Percentiles rank a stretch among this genome's conserved stretches.
Conservation (phyloP, 2,113 vertebrate genomes). For the Microtus oregoni region DNA sequence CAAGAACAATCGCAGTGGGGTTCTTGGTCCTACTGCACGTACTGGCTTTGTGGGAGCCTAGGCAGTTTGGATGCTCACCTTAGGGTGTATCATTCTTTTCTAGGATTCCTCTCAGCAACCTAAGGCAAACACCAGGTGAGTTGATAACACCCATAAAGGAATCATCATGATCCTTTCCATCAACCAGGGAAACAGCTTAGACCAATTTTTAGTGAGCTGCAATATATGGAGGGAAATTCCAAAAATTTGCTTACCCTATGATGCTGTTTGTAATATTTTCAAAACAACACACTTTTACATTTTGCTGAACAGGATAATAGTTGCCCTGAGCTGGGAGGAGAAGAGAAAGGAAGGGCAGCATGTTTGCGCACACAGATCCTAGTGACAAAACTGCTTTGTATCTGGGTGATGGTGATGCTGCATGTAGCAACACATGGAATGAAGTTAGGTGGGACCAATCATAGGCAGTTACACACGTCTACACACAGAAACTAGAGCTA, state of each 20-base stretch:
- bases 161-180: neutral
- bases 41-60: too few species aligned
- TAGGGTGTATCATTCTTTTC: neutral
- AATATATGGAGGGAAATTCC: neutral
- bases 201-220: neutral
- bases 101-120: neutral
- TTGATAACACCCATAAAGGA: neutral
- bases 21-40: too few species aligned
- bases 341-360: neutral
- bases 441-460: neutral
- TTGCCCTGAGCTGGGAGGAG: neutral
- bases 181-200: neutral
- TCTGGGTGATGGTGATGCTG: neutral
- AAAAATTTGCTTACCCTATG: neutral
- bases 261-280: neutral
- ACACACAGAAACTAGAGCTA: neutral
- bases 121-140: neutral
- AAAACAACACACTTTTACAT: neutral
- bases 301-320: neutral
- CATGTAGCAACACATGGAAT: neutral
- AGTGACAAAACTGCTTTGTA: neutral
- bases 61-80: too few species aligned
- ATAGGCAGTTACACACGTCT: neutral
- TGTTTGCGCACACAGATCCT: neutral
- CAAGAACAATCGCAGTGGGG: too few species aligned